These are phyloP conservation scores for Pseudochirops corinnae DNA, from an alignment of 2,797 vertebrate species.

Conservation along the genomic window DNA sequence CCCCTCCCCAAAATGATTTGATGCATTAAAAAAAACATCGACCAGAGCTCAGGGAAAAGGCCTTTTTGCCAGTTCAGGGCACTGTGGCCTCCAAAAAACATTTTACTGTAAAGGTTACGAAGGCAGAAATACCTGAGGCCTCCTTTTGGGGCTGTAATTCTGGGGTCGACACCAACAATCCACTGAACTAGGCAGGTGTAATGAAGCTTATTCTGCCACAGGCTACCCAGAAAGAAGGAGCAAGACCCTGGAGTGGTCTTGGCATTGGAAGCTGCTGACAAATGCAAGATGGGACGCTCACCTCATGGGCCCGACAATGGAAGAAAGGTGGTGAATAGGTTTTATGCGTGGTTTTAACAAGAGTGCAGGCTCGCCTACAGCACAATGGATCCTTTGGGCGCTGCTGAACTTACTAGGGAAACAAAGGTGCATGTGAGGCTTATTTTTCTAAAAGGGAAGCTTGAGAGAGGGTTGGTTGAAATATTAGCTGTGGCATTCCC, in stretches of 20 bases:
- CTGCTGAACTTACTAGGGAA: not conserved
- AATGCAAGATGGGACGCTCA: not conserved
- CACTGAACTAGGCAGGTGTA: not conserved
- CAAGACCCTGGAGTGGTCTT: not conserved
- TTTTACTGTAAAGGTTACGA: not conserved
- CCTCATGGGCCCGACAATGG: not conserved
- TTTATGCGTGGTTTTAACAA: not conserved
- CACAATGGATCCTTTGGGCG: not conserved
- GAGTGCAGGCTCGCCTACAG: not conserved
- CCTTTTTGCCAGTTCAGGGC: no score
- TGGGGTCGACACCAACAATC: not conserved
- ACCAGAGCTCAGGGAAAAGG: not conserved
- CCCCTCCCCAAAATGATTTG: not conserved
- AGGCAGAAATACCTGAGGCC: not conserved
- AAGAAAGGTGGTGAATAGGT: not conserved
- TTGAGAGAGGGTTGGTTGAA: not conserved
- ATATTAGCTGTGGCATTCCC: not conserved
- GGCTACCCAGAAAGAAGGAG: not conserved
- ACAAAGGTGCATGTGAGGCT: not conserved
- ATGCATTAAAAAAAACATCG: constrained; percentile 4
- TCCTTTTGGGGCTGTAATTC: not conserved
- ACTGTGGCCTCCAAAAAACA: no score
- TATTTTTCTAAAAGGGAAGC: not conserved
- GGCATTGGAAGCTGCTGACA: not conserved
- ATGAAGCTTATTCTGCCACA: not conserved